These are phyloP conservation scores for Caenorhabditis sp. DNA, from an alignment of 2,888 invertebrate genomes.

Conservation along the genomic window DNA sequence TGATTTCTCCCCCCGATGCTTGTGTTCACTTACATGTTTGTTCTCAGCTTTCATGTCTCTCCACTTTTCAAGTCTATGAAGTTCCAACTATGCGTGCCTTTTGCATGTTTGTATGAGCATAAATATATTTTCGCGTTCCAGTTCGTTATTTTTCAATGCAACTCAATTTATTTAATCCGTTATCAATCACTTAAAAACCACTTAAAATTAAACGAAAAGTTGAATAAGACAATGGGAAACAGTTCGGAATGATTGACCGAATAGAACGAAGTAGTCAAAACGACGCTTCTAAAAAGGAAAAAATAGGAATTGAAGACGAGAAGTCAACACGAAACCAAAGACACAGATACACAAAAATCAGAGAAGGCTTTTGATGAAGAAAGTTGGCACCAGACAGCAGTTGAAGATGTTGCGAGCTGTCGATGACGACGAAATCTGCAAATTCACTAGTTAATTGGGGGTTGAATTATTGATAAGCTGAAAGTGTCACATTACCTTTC, in stretches of 20 bases:
- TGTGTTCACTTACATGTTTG: constrained; percentile 51
- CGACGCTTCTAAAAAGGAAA: constrained; percentile 12
- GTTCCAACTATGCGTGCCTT: constrained; percentile 38
- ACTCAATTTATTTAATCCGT: constrained; percentile 49
- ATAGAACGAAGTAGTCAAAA: constrained; percentile 6
- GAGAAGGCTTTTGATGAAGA: neutral
- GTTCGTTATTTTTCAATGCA: neutral
- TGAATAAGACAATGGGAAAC: constrained; percentile 18
- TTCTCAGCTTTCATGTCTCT: constrained; percentile 31
- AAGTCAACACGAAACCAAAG: constrained; percentile 4
- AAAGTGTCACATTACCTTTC: constrained; percentile 36
- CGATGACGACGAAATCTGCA: constrained; percentile 9
- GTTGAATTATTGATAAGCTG: constrained; percentile 6
- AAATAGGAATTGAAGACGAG: constrained; percentile 11
- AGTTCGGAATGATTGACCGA: constrained; percentile 53
- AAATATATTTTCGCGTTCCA: neutral
- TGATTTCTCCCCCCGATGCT: constrained; percentile 33
- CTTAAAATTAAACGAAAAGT: neutral
- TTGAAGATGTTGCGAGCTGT: neutral
- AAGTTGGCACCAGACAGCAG: neutral
- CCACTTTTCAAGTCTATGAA: neutral
- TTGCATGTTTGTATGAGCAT: neutral
- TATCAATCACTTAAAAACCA: constrained; percentile 35
- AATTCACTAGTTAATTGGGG: constrained; percentile 23
- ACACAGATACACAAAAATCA: constrained; percentile 17